Evolutionary conservation across 2,888 invertebrate species (phyloP), one percentile per base, ranked within the genome.

Genomic region (Dolichomitus sp.): DNA sequence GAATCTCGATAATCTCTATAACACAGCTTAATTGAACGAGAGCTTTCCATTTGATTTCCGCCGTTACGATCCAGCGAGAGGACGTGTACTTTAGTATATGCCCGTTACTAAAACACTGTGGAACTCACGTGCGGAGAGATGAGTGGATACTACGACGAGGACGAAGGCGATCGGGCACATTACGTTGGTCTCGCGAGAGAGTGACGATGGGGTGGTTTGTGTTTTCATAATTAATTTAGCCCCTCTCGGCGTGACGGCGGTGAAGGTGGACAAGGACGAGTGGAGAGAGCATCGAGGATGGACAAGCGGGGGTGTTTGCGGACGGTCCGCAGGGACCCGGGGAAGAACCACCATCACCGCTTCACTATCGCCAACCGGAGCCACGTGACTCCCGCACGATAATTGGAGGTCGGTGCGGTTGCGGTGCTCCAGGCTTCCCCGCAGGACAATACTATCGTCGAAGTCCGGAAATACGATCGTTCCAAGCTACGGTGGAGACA

Each of bases 381-480:
- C 88, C 89, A 87, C 87, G 87, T 87, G 90, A 88, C 90, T 89
- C 85, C 89, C 90, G 78, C 88, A 88, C 88, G 90, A 91, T 91
- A 92, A 91, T 92, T 91, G 92, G 90, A 90, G 90, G 88, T 90
- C 89, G 88, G 86, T 90, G 91, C 83, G 88, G 90, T 89, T 88
- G 84, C 82, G 87, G 78, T 83, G 81, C 83, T 84, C 80, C 80
- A 65, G 79, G 85, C 80, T 84, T 84, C 84, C 87, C 86, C 87
- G 77, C 83, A 72, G 84, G 80, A 88, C 83, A 76, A 82, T 87
- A 85, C 84, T 74, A 73, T 68, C 75, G 61, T 50, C 83, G 72
- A 86, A 86, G 85, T 81, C 77, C 87, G 86, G 84, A 83, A 77
- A 84, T 87, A 76, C 77, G 75, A 70, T 78, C 76, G 61, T 76